Percentiles rank a stretch among this genome's conserved stretches.
phyloP scores from a whole-genome alignment of 2,113 vertebrate species.

The Lichenostomus cassidix region DNA sequence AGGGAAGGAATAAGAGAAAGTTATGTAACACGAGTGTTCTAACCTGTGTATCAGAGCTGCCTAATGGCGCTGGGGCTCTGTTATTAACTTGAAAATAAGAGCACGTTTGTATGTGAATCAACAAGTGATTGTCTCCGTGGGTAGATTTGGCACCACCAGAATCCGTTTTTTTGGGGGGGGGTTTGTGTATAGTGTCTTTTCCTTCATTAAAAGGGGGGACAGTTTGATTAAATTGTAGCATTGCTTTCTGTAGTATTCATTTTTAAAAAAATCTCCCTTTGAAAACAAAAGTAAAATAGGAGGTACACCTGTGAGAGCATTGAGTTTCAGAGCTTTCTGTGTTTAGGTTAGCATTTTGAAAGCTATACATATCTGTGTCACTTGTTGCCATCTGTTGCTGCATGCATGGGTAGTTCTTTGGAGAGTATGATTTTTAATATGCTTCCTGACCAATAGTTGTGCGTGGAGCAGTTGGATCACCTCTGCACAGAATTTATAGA shows the following conservation, averaged over 20 bases:
- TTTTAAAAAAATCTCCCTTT: neutral
- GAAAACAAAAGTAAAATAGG: neutral
- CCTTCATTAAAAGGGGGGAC: neutral
- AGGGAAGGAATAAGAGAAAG: neutral
- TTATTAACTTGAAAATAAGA: neutral
- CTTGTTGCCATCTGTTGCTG: constrained; percentile 10
- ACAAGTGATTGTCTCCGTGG: neutral
- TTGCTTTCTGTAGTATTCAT: neutral
- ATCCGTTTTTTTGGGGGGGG: neutral
- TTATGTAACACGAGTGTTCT: neutral
- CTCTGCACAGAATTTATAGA: neutral
- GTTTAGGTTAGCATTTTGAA: neutral
- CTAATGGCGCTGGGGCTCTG: neutral
- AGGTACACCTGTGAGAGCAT: neutral
- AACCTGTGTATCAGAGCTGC: neutral
- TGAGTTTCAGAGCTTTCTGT: neutral
- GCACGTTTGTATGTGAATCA: neutral
- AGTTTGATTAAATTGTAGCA: neutral
- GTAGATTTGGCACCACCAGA: neutral
- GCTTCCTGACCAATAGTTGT: neutral
- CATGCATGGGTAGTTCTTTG: neutral
- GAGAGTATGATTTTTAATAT: neutral
- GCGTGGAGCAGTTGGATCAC: neutral
- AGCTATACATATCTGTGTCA: neutral
- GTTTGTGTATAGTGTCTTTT: neutral